These are phyloP conservation scores for Dryobates pubescens DNA, from an alignment of 2,797 vertebrate genomes.

Conservation along the genomic window DNA sequence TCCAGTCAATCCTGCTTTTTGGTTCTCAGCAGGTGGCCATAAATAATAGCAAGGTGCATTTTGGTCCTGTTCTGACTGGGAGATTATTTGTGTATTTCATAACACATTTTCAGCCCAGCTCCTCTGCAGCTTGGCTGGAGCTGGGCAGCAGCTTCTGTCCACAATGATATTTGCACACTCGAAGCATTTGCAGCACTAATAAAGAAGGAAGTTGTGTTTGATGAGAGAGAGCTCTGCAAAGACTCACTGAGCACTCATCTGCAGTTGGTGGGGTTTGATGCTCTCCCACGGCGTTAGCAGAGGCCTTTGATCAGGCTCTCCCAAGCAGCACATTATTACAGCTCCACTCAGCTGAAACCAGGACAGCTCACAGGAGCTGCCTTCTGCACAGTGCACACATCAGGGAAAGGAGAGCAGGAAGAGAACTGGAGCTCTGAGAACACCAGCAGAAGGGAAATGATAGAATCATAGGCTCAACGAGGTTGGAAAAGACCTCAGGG, in stretches of 20 bases:
- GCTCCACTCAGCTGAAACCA: background rate
- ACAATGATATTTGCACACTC: background rate
- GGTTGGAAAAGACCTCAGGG: no score
- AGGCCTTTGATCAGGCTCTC: background rate
- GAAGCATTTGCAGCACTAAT: background rate
- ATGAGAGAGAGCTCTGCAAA: constrained; percentile 1
- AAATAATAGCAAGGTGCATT: background rate
- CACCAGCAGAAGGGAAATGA: background rate
- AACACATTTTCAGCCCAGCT: background rate
- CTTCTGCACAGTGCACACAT: background rate
- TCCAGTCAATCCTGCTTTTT: no score
- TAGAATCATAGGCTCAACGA: no score
- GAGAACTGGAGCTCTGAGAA: background rate
- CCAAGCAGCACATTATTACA: background rate
- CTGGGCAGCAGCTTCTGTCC: background rate
- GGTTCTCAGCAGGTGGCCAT: no score
- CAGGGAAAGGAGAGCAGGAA: background rate
- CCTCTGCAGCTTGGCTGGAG: background rate
- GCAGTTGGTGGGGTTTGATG: background rate
- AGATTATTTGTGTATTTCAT: background rate
- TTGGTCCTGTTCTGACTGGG: background rate
- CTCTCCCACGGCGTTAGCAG: background rate
- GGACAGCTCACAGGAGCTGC: background rate
- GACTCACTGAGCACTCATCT: background rate
- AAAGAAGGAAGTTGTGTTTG: constrained; percentile 14